Evolutionary conservation across 1,140 invertebrate species (phyloP), one percentile per base, ranked within the genome.

Genomic region (Drosophila pseudoananassae): DNA sequence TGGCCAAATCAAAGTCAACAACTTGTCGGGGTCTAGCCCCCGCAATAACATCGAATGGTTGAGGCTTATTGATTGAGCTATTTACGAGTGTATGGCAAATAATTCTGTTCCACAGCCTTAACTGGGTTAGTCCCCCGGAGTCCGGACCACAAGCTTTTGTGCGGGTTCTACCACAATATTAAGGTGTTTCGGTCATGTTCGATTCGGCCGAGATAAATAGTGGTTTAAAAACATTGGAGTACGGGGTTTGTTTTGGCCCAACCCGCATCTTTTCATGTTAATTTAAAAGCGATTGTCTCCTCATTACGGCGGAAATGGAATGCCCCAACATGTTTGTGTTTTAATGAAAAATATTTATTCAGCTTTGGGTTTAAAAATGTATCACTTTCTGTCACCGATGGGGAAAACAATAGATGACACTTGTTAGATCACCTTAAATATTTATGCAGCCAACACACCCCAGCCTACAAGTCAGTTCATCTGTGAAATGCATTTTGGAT

Each of bases 301-400:
- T 43, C 27, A 12, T 29, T 14, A 17, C 1, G 8, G 17, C 17
- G 33, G 33, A 36, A 36, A 12, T 36, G 33, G 10, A 4, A 36
- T 55, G 4, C 14, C 51, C 9, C n/a, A 9, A 10, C 17, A 17
- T n/a, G 1, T 23, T 40, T 15, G n/a, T 5, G 27, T 23, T 65
- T 63, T 23, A 15, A 15, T 49, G 27, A n/a, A 63, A 72, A 76
- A 78, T 52, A 72, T 78, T 77, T 77, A 56, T 25, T 20, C 66
- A 65, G 65, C 58, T 47, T 64, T 27, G 3, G 9, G 17, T 29
- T 50, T 25, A 7, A 15, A 40, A 51, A 59, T 52, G 36, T 23
- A 17, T 25, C 14, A 63, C 56, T 27, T 36, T 61, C 51, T 2
- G 27, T 31, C 40, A n/a, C 47, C 36, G 20, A 31, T 9, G 27